Base-by-base conservation (phyloP, 2,888 invertebrate genomes). In the Chrysotoxum bicinctum region DNA sequence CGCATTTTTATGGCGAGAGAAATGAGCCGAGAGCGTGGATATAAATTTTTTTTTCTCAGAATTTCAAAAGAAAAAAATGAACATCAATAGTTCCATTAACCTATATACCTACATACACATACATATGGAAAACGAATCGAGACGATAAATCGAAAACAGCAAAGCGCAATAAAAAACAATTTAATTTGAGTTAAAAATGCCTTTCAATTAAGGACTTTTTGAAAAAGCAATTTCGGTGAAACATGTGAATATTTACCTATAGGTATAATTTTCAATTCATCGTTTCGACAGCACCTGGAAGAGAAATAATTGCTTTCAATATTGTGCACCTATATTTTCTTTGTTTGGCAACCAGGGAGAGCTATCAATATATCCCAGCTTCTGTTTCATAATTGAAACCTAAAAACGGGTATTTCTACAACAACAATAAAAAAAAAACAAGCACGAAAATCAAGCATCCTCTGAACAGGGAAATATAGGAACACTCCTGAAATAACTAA, bases 161-260 rank as follows among this genome's bases (percentile, higher is more conserved):
- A 64, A 64, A 45, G 19, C 37, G n/a, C 56, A 70, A 70, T 72
- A 58, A 72, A 66, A 66, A 66, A 52, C 52, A 35, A 72, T 73
- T 79, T 72, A 79, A 72, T 79, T 73, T 73, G 64, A 72, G 40
- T 58, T 72, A 54, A 35, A 50, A 78, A 66, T 54, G 48, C 37
- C 54, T 76, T 77, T 77, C 62, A 70, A 77, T 70, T 77, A 62
- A 26, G 77, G 62, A 43, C 32, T 69, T 37, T 48, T 62, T 19
- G 40, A 26, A 62, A 30, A 19, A 45, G 64, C 40, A 40, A 60
- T 60, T 60, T 16, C 2, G 9, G 10, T 60, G n/a, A 16, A 60
- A 60, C 40, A 56, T 21, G 21, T 35, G 32, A 16, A 56, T 56
- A 32, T 56, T 16, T 32, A 32, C 30, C 16, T 56, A 16, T 12